Evolutionary conservation across 2,113 vertebrate species (phyloP).

Genomic region (Pitta sordida): DNA sequence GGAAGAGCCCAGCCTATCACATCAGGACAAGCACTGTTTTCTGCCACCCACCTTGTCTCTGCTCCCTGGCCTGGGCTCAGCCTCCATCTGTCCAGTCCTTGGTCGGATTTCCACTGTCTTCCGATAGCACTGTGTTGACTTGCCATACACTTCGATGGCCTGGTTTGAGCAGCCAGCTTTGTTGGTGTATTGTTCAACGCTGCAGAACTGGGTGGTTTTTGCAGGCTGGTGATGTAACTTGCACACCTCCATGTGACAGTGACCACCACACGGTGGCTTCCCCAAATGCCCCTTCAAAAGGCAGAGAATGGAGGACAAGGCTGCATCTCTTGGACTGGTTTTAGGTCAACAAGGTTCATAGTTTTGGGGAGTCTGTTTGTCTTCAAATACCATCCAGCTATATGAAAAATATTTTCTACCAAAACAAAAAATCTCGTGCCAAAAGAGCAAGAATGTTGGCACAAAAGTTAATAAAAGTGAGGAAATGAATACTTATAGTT

Average conservation of each 20-base stretch:
- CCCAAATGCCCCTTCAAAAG: rapidly evolving
- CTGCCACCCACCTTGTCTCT: not conserved
- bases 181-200: rapidly evolving
- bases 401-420: not conserved
- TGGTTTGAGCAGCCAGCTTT: not conserved
- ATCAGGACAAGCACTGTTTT: not conserved
- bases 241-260: rapidly evolving
- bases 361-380: not conserved
- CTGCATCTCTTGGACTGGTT: not conserved
- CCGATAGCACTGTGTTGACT: not conserved
- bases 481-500: constrained; percentile 61
- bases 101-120: not conserved
- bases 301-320: not conserved
- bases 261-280: not conserved
- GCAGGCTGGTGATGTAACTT: not conserved
- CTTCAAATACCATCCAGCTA: not conserved
- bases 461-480: constrained; percentile 57
- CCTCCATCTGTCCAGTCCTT: not conserved
- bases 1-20: not conserved
- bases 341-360: not conserved
- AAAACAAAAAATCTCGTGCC: not conserved
- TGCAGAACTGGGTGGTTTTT: not conserved
- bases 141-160: rapidly evolving
- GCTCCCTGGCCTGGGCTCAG: not conserved
- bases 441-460: constrained; percentile 10